Conservation (phyloP, 2,888 invertebrate genomes). For the Brachypalpus laphriformis region DNA sequence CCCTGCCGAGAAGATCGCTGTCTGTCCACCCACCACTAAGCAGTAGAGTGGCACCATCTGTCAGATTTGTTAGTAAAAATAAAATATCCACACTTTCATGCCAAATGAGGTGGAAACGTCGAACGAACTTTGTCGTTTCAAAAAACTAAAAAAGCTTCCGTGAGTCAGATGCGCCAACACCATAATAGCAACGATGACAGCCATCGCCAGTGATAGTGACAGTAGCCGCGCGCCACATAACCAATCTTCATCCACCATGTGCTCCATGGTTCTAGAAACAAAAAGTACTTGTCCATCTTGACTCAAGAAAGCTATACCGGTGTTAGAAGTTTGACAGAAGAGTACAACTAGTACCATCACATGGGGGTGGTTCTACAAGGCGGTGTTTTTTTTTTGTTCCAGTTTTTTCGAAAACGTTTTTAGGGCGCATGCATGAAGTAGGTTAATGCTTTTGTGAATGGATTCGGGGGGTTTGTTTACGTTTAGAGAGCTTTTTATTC, state of each 20-base stretch:
- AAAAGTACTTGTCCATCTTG: background rate
- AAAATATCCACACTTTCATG: constrained; percentile 28
- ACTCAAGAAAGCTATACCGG: background rate
- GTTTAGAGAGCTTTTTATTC: constrained; percentile 44
- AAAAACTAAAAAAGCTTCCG: constrained; percentile 15
- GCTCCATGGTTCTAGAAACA: background rate
- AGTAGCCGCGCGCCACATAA: background rate
- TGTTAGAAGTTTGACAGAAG: constrained; percentile 36
- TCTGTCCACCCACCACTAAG: constrained; percentile 43
- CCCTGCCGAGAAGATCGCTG: constrained; percentile 3
- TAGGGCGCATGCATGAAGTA: constrained; percentile 58
- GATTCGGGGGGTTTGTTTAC: constrained; percentile 64
- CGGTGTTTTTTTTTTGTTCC: constrained; percentile 2
- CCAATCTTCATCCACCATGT: background rate
- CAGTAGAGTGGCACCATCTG: constrained; percentile 26
- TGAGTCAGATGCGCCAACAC: constrained; percentile 10
- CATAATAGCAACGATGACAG: background rate
- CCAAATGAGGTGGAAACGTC: constrained; percentile 35
- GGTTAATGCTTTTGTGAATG: constrained; percentile 72
- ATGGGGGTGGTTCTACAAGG: constrained; percentile 45
- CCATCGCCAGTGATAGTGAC: constrained; percentile 12
- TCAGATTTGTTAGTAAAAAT: constrained; percentile 31
- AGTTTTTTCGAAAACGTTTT: background rate
- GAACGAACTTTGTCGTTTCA: constrained; percentile 28
- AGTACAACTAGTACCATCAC: constrained; percentile 13